These are phyloP conservation scores for Netelia melanura DNA, from an alignment of 2,888 invertebrate species.

Conservation along the genomic window DNA sequence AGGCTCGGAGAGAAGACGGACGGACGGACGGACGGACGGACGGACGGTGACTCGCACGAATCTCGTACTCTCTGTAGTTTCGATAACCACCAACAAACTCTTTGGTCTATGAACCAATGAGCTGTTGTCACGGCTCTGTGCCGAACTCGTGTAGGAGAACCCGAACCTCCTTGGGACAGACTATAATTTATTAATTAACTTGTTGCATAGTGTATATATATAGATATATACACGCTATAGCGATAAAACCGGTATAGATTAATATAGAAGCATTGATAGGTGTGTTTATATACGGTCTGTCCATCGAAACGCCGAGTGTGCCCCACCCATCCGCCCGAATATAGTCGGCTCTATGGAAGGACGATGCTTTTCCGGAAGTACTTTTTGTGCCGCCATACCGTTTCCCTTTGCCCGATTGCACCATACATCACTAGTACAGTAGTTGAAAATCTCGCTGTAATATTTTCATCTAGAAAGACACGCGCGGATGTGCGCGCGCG, in stretches of 20 bases:
- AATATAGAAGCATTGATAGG: conserved; percentile 68
- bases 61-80: conserved; percentile 73
- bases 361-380: too few species aligned
- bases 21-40: background rate
- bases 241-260: conserved; percentile 71
- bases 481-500: too few species aligned
- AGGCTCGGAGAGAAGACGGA: background rate
- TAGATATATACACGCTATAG: conserved; percentile 43
- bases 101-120: conserved; percentile 71
- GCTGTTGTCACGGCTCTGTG: conserved; percentile 29
- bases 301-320: conserved; percentile 33
- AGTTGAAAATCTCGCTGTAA: too few species aligned
- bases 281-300: conserved; percentile 51
- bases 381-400: too few species aligned
- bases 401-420: too few species aligned
- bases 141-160: conserved; percentile 63
- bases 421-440: too few species aligned
- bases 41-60: conserved; percentile 15
- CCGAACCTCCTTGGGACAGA: conserved; percentile 77
- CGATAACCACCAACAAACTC: conserved; percentile 72
- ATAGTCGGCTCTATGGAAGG: too few species aligned
- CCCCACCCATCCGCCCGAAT: conserved; percentile 1
- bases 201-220: conserved; percentile 65
- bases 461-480: too few species aligned
- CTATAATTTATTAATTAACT: conserved; percentile 81